A percentile compares a stretch with the other conserved stretches of the same genome.
phyloP scores from a whole-genome alignment of 2,113 vertebrate genomes.

The Orcinus orca region DNA sequence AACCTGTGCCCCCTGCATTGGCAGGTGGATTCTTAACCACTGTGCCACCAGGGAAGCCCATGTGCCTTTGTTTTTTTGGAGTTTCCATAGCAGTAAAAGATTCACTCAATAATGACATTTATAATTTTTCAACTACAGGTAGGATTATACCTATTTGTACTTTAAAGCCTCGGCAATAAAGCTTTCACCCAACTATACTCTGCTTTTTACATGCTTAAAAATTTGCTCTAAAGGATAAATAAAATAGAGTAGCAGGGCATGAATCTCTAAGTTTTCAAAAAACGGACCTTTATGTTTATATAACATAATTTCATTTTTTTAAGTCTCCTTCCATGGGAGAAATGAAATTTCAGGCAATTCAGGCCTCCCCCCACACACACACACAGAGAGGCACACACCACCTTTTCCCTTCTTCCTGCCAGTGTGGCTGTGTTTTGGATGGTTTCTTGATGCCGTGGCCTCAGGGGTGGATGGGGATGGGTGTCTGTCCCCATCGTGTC shows the following conservation, averaged over 20 bases:
- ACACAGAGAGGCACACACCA: not conserved
- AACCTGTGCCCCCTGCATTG: too few species aligned
- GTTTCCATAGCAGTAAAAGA: slow-evolving; percentile 47
- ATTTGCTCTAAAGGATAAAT: not conserved
- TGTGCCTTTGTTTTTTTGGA: too few species aligned
- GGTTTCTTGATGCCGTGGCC: not conserved
- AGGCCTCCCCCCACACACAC: not conserved
- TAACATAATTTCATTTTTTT: not conserved
- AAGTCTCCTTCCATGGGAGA: not conserved
- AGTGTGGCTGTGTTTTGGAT: not conserved
- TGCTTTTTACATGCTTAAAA: not conserved
- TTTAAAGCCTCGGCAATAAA: slow-evolving; percentile 6
- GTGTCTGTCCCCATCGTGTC: not conserved
- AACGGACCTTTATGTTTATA: not conserved
- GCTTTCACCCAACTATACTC: not conserved
- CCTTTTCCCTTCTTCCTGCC: not conserved
- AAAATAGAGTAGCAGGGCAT: not conserved
- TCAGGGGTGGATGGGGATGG: not conserved
- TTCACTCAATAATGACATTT: slow-evolving; percentile 1
- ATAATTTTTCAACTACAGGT: not conserved
- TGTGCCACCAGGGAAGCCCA: too few species aligned
- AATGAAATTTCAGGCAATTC: not conserved
- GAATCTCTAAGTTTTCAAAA: not conserved
- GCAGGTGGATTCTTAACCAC: too few species aligned
- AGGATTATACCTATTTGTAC: slow-evolving; percentile 11